These are phyloP conservation scores for Perca schrenkii DNA, from an alignment of 2,113 vertebrate genomes.

Conservation along the genomic window DNA sequence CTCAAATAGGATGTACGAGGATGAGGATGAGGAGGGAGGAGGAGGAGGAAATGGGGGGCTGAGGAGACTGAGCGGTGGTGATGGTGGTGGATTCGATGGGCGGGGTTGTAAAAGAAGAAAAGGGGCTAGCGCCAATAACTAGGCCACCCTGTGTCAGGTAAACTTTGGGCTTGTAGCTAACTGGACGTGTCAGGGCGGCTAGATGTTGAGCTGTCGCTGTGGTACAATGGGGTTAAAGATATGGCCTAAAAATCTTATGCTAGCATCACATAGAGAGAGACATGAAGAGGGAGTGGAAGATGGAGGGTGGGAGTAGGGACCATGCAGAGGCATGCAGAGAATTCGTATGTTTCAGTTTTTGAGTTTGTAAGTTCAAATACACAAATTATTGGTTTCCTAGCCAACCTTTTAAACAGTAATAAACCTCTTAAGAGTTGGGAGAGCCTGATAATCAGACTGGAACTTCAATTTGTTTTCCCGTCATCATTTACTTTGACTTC, in stretches of 20 bases:
- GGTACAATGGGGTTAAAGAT: conserved; percentile 73
- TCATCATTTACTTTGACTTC: background rate
- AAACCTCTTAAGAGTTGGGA: background rate
- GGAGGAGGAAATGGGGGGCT: conserved; percentile 60
- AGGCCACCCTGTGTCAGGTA: conserved; percentile 91
- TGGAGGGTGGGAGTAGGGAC: background rate
- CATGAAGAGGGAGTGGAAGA: fast-evolving
- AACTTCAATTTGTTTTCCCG: background rate
- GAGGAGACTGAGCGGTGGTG: conserved; percentile 55
- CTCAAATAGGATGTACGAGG: conserved; percentile 86
- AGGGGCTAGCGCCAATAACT: conserved; percentile 87
- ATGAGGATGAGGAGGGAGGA: conserved; percentile 53
- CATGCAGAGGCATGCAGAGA: background rate
- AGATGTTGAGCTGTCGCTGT: conserved; percentile 78
- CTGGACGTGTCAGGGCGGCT: conserved; percentile 86
- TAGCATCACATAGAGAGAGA: conserved; percentile 17
- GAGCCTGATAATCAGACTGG: background rate
- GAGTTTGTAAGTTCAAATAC: background rate
- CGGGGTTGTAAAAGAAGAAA: conserved; percentile 64
- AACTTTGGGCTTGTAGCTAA: conserved; percentile 88
- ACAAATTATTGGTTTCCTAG: background rate
- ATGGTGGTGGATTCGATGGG: conserved; percentile 40
- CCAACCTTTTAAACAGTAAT: background rate
- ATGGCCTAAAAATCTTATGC: conserved; percentile 61
- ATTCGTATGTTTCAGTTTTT: background rate